These are phyloP conservation scores for Mythimna pallens DNA, from an alignment of 2,888 invertebrate species.

Conservation along the genomic window DNA sequence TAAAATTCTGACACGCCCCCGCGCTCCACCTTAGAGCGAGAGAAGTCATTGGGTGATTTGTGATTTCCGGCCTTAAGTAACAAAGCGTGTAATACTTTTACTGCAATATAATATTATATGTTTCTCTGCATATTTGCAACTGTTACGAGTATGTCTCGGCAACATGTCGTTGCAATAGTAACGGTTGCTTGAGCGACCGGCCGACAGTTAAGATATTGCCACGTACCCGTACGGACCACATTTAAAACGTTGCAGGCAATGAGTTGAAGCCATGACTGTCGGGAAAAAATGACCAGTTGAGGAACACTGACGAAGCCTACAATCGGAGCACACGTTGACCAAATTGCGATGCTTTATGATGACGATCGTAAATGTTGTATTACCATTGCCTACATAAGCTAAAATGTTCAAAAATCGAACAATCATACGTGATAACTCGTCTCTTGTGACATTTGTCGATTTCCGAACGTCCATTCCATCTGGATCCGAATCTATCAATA, in stretches of 20 bases:
- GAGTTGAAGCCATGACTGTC: background rate
- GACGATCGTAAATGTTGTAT: background rate
- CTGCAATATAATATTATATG: background rate
- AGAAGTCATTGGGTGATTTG: too few relatives aligned
- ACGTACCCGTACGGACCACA: background rate
- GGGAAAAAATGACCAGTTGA: background rate
- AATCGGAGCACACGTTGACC: conserved; percentile 8
- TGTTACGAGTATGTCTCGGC: background rate
- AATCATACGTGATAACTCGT: too few relatives aligned
- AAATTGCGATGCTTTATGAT: conserved; percentile 19
- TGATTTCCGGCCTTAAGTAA: too few relatives aligned
- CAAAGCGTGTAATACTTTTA: background rate
- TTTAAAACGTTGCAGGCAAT: background rate
- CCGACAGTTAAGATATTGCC: background rate
- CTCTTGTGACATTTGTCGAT: background rate
- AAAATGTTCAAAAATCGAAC: background rate
- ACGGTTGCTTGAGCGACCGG: background rate
- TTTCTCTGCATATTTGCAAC: background rate
- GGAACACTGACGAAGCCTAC: background rate
- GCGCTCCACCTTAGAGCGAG: too few relatives aligned
- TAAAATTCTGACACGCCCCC: too few relatives aligned
- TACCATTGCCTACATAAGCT: background rate
- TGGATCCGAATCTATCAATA: conserved; percentile 28
- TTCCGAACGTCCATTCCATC: background rate
- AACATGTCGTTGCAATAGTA: background rate